Conservation (phyloP, 2,113 vertebrate species). For the Dasypus novemcinctus region DNA sequence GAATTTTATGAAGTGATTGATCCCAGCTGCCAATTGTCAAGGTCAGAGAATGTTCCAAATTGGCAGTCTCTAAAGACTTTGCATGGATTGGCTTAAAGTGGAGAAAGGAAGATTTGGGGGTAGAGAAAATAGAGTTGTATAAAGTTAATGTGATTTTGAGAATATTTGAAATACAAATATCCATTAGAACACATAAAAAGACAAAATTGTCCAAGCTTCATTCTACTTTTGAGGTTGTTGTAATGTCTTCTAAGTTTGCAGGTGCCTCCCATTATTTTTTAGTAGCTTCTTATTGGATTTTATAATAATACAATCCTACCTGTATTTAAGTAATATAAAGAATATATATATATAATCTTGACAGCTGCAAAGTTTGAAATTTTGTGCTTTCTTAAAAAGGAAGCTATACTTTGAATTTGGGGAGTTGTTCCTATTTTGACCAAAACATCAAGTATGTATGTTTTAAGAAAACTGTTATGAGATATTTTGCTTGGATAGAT, state of each 20-base stretch:
- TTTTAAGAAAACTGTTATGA: not conserved
- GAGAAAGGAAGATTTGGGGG: not conserved
- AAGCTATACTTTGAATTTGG: not conserved
- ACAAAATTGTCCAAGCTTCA: not conserved
- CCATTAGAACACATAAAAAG: conserved; percentile 17
- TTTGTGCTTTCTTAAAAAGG: not conserved
- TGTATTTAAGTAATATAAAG: not conserved
- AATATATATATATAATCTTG: not conserved
- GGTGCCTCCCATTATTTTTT: not conserved
- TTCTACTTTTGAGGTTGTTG: not conserved
- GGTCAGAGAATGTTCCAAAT: conserved; percentile 67
- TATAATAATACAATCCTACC: not conserved
- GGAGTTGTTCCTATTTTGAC: conserved; percentile 21
- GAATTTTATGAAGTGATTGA: conserved; percentile 79
- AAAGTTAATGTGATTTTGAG: conserved; percentile 60
- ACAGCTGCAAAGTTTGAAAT: not conserved
- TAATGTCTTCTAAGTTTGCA: not conserved
- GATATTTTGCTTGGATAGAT: not conserved
- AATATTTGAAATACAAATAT: conserved; percentile 37
- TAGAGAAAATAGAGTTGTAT: conserved; percentile 24
- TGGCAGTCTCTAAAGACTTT: conserved; percentile 53
- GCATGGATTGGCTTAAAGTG: conserved; percentile 19
- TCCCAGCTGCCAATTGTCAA: conserved; percentile 73
- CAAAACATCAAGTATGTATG: not conserved
- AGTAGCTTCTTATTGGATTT: conserved; percentile 1